These are phyloP conservation scores for Xylophagus ater DNA, from an alignment of 2,888 invertebrate genomes.

Conservation along the genomic window DNA sequence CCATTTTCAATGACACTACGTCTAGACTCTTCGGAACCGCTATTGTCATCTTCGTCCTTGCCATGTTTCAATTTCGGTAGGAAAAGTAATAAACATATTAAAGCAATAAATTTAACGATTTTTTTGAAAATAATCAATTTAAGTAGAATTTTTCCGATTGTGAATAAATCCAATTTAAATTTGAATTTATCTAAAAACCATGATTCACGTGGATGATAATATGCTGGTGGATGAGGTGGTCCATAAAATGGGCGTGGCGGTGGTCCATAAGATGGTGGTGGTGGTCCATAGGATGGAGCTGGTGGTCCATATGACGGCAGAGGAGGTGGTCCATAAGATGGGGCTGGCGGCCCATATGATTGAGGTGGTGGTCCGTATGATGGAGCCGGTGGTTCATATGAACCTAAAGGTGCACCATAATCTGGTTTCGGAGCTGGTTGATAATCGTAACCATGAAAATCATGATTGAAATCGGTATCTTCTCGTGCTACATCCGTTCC, in stretches of 20 bases:
- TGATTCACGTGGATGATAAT: constrained; percentile 29
- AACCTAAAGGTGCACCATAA: neutral
- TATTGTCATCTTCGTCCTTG: constrained; percentile 27
- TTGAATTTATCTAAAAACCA: constrained; percentile 56
- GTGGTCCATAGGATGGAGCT: constrained; percentile 38
- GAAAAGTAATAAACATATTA: constrained; percentile 63
- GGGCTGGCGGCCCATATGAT: constrained; percentile 41
- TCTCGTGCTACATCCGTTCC: constrained; percentile 8
- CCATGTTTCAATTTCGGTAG: constrained; percentile 51
- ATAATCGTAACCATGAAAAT: constrained; percentile 15
- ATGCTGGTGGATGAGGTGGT: constrained; percentile 40
- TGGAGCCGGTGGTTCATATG: constrained; percentile 25
- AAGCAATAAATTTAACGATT: constrained; percentile 65
- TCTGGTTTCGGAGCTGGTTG: constrained; percentile 9
- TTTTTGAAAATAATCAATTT: constrained; percentile 72
- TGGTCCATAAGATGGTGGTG: constrained; percentile 38
- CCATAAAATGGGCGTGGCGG: constrained; percentile 25
- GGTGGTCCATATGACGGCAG: constrained; percentile 38
- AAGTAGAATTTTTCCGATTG: constrained; percentile 60
- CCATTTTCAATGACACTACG: constrained; percentile 12
- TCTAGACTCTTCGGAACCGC: constrained; percentile 4
- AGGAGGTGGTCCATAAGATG: constrained; percentile 39
- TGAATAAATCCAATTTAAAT: constrained; percentile 57
- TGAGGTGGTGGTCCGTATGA: constrained; percentile 35
- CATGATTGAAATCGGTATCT: constrained; percentile 12